Evolutionary conservation across 2,113 vertebrate species (phyloP).

Genomic region (Malaclemys terrapin): DNA sequence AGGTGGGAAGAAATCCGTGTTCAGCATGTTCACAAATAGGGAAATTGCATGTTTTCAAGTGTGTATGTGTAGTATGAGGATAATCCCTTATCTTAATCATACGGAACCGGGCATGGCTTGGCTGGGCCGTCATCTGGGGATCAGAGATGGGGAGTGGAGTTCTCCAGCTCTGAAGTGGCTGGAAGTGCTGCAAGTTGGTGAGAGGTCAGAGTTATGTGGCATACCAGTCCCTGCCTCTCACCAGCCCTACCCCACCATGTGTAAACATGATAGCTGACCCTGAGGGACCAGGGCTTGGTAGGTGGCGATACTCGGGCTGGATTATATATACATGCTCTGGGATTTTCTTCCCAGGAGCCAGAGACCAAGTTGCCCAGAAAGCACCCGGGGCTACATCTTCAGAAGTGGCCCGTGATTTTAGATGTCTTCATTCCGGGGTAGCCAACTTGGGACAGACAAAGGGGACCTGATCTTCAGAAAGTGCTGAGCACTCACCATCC

Average conservation of each 20-base stretch:
- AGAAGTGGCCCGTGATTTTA: neutral
- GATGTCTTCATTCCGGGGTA: neutral
- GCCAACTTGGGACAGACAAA: too few relatives aligned
- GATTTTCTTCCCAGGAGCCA: neutral
- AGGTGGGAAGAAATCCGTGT: neutral
- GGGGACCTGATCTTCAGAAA: too few relatives aligned
- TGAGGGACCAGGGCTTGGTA: neutral
- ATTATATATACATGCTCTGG: neutral
- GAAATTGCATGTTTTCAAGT: neutral
- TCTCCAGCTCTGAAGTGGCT: neutral
- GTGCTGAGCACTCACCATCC: too few relatives aligned
- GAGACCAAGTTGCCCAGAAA: neutral
- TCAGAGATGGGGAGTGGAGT: neutral
- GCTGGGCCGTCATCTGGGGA: too few relatives aligned
- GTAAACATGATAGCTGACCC: neutral
- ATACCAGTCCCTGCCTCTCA: neutral
- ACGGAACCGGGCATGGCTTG: neutral
- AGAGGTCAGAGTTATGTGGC: neutral
- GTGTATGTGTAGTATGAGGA: neutral
- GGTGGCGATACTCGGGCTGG: neutral
- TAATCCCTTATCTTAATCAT: neutral
- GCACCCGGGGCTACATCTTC: neutral
- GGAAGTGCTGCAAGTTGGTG: neutral
- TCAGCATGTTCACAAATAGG: rapidly evolving
- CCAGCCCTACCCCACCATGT: neutral